A percentile compares a stretch with the other conserved stretches of the same genome.
Evolutionary conservation across 1,140 invertebrate species (phyloP).

Genomic region (Bombus soroeensis): DNA sequence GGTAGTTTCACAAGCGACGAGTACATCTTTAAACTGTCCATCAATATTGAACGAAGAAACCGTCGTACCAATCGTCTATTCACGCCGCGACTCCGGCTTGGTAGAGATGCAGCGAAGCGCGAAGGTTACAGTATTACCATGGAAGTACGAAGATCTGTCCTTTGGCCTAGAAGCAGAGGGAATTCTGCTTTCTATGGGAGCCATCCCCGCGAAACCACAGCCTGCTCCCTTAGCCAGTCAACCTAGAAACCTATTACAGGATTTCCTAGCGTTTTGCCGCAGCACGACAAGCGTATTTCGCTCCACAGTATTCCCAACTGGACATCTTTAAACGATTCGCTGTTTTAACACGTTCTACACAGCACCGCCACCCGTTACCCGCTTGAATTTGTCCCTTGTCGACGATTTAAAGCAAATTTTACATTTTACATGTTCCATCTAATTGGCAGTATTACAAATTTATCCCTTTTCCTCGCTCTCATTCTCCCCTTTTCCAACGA

Average conservation of each 20-base stretch:
- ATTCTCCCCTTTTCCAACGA: neutral
- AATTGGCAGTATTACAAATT: neutral
- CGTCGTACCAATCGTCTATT: conserved; percentile 28
- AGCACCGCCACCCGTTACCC: neutral
- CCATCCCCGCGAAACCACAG: conserved; percentile 39
- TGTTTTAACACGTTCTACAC: conserved; percentile 36
- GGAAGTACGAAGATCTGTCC: conserved; percentile 40
- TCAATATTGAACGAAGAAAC: conserved; percentile 40
- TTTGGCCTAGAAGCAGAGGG: conserved; percentile 38
- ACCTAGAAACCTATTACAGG: conserved; percentile 53
- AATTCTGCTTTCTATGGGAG: conserved; percentile 36
- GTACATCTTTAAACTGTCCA: conserved; percentile 24
- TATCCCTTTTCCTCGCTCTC: neutral
- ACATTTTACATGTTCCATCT: too few species aligned
- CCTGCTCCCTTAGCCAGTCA: conserved; percentile 32
- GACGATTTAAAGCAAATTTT: neutral
- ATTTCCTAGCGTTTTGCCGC: conserved; percentile 50
- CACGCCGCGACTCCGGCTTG: neutral
- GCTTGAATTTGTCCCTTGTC: too few species aligned
- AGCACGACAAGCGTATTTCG: conserved; percentile 39
- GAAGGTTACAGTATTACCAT: conserved; percentile 30
- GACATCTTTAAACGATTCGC: conserved; percentile 41
- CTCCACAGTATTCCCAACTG: conserved; percentile 26
- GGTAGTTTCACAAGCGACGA: neutral
- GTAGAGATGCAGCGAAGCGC: neutral